Percentiles rank a stretch among this genome's conserved stretches.
phyloP scores from a whole-genome alignment of 2,113 vertebrate species.

The Toxostoma redivivum region DNA sequence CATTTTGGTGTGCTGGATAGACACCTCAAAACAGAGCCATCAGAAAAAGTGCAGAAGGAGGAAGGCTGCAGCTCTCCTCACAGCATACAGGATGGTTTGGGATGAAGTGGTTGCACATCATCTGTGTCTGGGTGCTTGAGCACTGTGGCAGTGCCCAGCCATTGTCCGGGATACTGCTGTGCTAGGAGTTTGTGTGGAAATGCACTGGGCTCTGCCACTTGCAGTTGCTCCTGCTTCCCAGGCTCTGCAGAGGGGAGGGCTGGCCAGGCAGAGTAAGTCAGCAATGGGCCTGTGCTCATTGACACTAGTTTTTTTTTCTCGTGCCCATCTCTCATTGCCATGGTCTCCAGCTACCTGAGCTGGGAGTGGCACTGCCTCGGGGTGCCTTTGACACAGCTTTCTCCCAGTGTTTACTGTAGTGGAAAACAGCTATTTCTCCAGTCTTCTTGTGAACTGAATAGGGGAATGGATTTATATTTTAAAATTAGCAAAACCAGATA shows the following conservation, averaged over 20 bases:
- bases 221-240: background rate
- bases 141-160: fast-evolving
- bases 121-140: background rate
- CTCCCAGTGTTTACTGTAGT: background rate
- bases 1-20: background rate
- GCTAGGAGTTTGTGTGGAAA: background rate
- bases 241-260: background rate
- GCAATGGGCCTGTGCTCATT: background rate
- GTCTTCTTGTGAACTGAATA: background rate
- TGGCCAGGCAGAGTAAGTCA: background rate
- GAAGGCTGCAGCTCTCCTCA: background rate
- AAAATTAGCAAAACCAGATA: background rate
- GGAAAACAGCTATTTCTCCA: background rate
- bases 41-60: background rate
- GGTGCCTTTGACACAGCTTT: background rate
- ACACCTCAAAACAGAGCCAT: background rate
- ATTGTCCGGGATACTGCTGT: background rate
- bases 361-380: background rate
- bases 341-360: background rate
- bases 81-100: fast-evolving
- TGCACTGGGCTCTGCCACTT: background rate
- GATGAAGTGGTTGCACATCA: background rate
- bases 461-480: background rate
- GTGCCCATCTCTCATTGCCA: fast-evolving
- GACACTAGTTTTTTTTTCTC: background rate